A percentile compares a stretch with the other conserved stretches of the same genome.
Evolutionary conservation across 2,113 vertebrate genomes (phyloP).

Genomic region (Micromys minutus): DNA sequence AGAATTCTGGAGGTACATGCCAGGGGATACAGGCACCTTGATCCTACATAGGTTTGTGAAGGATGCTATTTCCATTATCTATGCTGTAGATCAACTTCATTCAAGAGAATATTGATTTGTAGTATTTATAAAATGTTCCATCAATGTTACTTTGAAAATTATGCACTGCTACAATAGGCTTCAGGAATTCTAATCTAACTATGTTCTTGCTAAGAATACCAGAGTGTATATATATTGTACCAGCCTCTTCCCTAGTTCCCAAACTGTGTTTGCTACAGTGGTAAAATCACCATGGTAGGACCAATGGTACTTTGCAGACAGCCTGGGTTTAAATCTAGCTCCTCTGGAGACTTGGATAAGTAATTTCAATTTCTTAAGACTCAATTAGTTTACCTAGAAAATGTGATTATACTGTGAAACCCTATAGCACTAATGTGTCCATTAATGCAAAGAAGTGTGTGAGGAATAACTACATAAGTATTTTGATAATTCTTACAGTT

Average conservation of each 20-base stretch:
- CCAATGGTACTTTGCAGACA: neutral
- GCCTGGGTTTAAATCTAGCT: neutral
- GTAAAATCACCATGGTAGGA: neutral
- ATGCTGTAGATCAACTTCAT: neutral
- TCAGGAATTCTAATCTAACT: neutral
- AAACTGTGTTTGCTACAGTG: neutral
- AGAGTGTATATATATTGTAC: neutral
- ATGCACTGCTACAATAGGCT: neutral
- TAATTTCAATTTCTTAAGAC: neutral
- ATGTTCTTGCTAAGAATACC: conserved; percentile 31
- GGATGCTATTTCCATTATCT: neutral
- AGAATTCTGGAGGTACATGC: neutral
- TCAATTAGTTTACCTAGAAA: neutral
- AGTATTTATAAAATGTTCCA: neutral
- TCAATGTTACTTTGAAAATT: neutral
- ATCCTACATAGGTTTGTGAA: neutral
- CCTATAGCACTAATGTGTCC: neutral
- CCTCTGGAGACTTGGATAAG: neutral
- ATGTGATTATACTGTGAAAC: neutral
- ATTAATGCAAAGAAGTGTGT: neutral
- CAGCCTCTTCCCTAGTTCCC: conserved; percentile 1
- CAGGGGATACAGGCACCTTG: neutral
- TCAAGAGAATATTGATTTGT: neutral
- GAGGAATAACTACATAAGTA: neutral
- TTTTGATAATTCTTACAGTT: neutral